Evolutionary conservation across 2,797 vertebrate genomes (phyloP), one percentile per base, ranked within the genome.

Genomic region (Diglossa cyanea): DNA sequence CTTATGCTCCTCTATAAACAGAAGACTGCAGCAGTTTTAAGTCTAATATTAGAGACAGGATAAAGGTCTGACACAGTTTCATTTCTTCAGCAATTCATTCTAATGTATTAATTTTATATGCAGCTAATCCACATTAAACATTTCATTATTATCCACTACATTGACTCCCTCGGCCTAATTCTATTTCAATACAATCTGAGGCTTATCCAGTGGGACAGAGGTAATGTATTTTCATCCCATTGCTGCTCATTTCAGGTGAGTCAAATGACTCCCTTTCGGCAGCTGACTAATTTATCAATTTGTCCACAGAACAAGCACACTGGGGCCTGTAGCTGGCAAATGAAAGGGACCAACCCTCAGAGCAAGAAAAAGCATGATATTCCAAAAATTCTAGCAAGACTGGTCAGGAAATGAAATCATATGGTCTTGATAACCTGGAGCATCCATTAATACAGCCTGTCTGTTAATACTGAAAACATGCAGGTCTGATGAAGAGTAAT

Each of bases 81-180:
- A 82, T 65, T 95, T 93, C 95, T 96, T 84, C 76, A 86, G 90
- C 74, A 85, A 74, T 93, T 96, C 76, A 71, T 89, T 93, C 68
- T 53, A 90, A 95, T 51, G 68, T 83, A 87, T 93, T 95, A 48
- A 91, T 96, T 97, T 97, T 90, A 86, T 92, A 94, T 63, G 86
- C 61, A 73, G 58, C 60, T 91, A 90, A 95, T 96, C 86, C 89
- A 93, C 76, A 70, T 44, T 87, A 95, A 96, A 68, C 67, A 88
- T 96, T 94, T 96, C 85, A 94, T 90, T 89, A 93, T 95, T 84
- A 94, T 86, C 91, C 92, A 80, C 48, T 90, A 90, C 87, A 94
- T 82, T 88, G 76, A 93, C 71, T 95, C 82, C 79, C 77, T 87
- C 39, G 9, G 51, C 48, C 58, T 93, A 97, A 95, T 91, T 88